A percentile compares a stretch with the other conserved stretches of the same genome.
Evolutionary conservation across 2,888 invertebrate genomes (phyloP).

Genomic region (Microdon myrmicae): DNA sequence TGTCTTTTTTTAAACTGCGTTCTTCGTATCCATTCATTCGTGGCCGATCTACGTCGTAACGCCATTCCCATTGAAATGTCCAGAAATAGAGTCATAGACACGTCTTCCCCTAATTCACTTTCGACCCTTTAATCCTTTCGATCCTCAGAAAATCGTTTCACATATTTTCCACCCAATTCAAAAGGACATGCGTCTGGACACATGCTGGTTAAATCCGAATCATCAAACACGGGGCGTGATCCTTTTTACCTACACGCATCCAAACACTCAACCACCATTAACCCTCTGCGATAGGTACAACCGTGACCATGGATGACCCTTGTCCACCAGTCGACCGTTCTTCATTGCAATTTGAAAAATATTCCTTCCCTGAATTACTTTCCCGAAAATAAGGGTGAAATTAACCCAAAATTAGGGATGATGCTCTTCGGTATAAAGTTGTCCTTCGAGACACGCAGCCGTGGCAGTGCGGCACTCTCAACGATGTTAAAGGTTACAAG

Average conservation of each 20-base stretch:
- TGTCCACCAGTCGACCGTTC: conserved; percentile 46
- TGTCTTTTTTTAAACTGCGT: too few relatives aligned
- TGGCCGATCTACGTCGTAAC: too few relatives aligned
- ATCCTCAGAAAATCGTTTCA: conserved; percentile 20
- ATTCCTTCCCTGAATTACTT: conserved; percentile 7
- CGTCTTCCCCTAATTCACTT: conserved; percentile 32
- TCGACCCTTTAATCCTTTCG: conserved; percentile 32
- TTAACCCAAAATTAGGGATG: conserved; percentile 27
- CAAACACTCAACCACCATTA: conserved; percentile 52
- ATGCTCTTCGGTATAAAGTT: too few relatives aligned
- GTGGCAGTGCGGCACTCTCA: neutral
- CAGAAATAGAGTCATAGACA: conserved; percentile 14
- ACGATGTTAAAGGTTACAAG: conserved; percentile 52
- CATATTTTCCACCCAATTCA: conserved; percentile 28
- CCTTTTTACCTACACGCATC: conserved; percentile 47
- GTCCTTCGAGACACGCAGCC: conserved; percentile 26
- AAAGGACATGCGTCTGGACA: neutral
- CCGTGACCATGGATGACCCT: conserved; percentile 46
- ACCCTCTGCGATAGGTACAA: conserved; percentile 44
- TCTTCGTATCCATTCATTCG: too few relatives aligned
- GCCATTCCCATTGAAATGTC: too few relatives aligned
- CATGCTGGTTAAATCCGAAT: conserved; percentile 4
- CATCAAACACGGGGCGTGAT: conserved; percentile 46
- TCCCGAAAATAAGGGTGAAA: conserved; percentile 44
- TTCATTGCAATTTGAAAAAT: conserved; percentile 39